Base-by-base conservation (phyloP, 2,888 invertebrate species). In the Psylliodes chrysocephalus region DNA sequence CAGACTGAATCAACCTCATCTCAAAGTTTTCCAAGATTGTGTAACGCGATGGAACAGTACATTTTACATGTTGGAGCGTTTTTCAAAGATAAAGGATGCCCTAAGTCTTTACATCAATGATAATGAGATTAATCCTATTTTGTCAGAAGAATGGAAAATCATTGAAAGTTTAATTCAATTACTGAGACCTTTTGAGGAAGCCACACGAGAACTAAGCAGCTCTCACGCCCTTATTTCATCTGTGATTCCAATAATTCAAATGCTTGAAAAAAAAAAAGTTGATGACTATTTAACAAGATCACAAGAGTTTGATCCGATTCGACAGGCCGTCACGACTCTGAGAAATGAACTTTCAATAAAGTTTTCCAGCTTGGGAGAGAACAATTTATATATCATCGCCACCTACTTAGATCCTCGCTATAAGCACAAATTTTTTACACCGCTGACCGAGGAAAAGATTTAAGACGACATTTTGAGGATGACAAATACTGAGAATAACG, bases 361-460 rank as follows among this genome's bases (percentile, higher is more conserved):
- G 53, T 68, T 71, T 71, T 71, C 68, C 52, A 60, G 33, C 47
- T 72, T 72, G 71, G 69, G 46, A 66, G 70, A 73, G 15, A 69
- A 73, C 54, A 70, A 71, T 63, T 68, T 73, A 67, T 74, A 66
- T 71, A 54, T 51, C 55, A 72, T 74, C 35, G 68, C 72, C 49
- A 73, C 71, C 49, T 47, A 70, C 61, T 67, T 73, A 70, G 75
- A 74, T 65, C 71, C 72, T 69, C 71, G 74, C 67, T 75, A 73
- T 69, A 75, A 73, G 66, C 64, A 74, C 46, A 66, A 67, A 63
- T 72, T 66, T 69, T 69, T 72, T 30, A 68, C 61, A 66, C 67
- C 69, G 65, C 64, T 53, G 70, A 70, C 67, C 17, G n/a, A n/a
- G n/a, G n/a, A n/a, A n/a, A n/a, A n/a, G n/a, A n/a, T n/a, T n/a